Evolutionary conservation across 1,140 invertebrate genomes (phyloP).

Genomic region (Dolichoris vasculosae): DNA sequence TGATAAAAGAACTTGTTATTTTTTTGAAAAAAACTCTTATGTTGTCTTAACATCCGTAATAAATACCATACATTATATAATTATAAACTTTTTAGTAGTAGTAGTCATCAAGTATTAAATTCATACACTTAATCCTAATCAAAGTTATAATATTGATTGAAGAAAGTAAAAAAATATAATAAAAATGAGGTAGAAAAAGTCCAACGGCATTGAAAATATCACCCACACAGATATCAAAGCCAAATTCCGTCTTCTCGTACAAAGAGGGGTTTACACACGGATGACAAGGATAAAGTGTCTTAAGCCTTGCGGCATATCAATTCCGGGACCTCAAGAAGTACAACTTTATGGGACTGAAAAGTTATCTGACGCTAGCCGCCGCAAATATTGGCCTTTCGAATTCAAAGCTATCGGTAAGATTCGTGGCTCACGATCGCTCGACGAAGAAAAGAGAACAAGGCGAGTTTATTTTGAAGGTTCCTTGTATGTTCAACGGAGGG

Average conservation of each 20-base stretch:
- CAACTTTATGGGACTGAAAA: background rate
- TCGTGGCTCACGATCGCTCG: background rate
- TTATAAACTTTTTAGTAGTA: too few relatives aligned
- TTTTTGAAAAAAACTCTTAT: too few relatives aligned
- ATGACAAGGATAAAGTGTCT: conserved; percentile 15
- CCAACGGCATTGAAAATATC: background rate
- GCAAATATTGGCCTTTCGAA: background rate
- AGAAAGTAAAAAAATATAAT: background rate
- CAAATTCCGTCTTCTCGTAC: background rate
- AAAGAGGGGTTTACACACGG: background rate
- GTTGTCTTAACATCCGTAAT: too few relatives aligned
- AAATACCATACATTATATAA: too few relatives aligned
- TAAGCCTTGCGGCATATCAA: background rate
- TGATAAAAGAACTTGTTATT: too few relatives aligned
- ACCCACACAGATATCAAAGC: background rate
- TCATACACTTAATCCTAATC: too few relatives aligned
- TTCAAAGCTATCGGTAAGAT: background rate
- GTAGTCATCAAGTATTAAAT: too few relatives aligned
- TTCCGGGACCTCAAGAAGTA: background rate
- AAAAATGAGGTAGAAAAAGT: background rate
- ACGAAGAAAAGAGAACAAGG: background rate
- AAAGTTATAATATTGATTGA: too few relatives aligned
- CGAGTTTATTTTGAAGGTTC: background rate
- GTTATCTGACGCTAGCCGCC: too few relatives aligned
- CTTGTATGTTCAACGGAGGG: background rate